Evolutionary conservation across 2,113 vertebrate species (phyloP), one percentile per base, ranked within the genome.

Genomic region (Aldabrachelys gigantea): DNA sequence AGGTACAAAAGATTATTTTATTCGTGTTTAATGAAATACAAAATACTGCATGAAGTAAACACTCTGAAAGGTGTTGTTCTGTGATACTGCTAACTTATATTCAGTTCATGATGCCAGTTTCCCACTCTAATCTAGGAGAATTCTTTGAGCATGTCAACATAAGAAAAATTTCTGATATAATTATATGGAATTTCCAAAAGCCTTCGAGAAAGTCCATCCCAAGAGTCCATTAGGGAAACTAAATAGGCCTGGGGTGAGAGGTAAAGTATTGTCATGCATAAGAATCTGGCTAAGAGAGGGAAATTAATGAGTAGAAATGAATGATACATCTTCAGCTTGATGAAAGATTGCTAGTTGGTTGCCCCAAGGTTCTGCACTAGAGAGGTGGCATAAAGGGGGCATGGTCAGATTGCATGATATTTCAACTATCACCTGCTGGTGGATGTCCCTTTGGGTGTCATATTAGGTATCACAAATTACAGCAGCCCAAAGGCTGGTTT

Each of bases 141-240:
- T 29, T 92, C 1, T 54, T 80, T 52, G 54, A 10, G 3, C 89
- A 78, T 91, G 38, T 82, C 85, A 84, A 87, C 93, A 82, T 65
- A 82, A 91, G 13, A 89, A 5, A 41, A 83, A 22, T 24, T 38
- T 29, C 27, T 88, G 50, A 90, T 82, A 24, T 62, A 80, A 69
- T 6, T 89, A 11, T 65, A 82, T 87, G 35, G 78, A 83, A 72
- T 96, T 97, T 91, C 83, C 29, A 87, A 91, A 82, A 91, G 44
- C 6, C 31, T 96, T 93, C 85, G 41, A 94, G 90, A 75, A 95
- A 89, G 49, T 90, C 49, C 31, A 44, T 93, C 92, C 85, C 92
- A 84, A 90, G 80, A 95, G 83, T 7, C 41, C 35, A 10, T 29
- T 91, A n/a, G 91, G 59, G 92, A 97, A 96, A 94, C 69, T 6